Evolutionary conservation across 2,888 invertebrate genomes (phyloP).

Genomic region (Eristalinus sepulchralis): DNA sequence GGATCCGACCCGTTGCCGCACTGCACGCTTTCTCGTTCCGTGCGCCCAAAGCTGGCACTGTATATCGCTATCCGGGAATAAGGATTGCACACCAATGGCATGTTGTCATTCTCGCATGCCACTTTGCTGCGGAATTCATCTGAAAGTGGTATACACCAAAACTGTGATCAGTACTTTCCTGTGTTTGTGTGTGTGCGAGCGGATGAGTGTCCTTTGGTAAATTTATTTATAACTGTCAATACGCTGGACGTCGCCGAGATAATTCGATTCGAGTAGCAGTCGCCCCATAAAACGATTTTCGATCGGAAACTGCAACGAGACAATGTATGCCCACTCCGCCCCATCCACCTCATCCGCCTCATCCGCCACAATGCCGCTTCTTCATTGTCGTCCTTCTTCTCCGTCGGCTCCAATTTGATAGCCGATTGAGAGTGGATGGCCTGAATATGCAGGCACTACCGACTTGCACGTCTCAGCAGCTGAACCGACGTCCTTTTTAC

Average conservation of each 20-base stretch:
- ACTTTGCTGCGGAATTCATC: slow-evolving; percentile 97
- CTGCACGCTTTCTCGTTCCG: slow-evolving; percentile 92
- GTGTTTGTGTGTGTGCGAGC: background rate
- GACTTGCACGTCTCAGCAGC: slow-evolving; percentile 31
- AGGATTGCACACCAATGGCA: slow-evolving; percentile 93
- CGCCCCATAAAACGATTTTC: slow-evolving; percentile 59
- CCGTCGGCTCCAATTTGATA: slow-evolving; percentile 36
- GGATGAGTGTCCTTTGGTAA: slow-evolving; percentile 21
- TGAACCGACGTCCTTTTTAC: slow-evolving; percentile 49
- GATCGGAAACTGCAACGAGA: slow-evolving; percentile 30
- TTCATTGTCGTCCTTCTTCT: background rate
- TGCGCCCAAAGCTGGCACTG: slow-evolving; percentile 95
- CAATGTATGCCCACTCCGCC: slow-evolving; percentile 7
- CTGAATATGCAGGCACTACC: background rate
- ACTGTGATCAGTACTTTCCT: slow-evolving; percentile 8
- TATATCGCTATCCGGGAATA: slow-evolving; percentile 94
- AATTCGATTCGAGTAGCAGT: slow-evolving; percentile 59
- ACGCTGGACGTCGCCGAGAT: slow-evolving; percentile 68
- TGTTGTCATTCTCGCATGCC: slow-evolving; percentile 94
- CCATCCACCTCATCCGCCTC: background rate
- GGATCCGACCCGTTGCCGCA: slow-evolving; percentile 83
- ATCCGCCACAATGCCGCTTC: background rate
- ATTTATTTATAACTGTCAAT: slow-evolving; percentile 66
- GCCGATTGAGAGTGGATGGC: slow-evolving; percentile 45
- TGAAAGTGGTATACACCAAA: slow-evolving; percentile 81